A percentile compares a stretch with the other conserved stretches of the same genome.
Evolutionary conservation across 2,888 invertebrate species (phyloP).

Genomic region (Dusona sp.): DNA sequence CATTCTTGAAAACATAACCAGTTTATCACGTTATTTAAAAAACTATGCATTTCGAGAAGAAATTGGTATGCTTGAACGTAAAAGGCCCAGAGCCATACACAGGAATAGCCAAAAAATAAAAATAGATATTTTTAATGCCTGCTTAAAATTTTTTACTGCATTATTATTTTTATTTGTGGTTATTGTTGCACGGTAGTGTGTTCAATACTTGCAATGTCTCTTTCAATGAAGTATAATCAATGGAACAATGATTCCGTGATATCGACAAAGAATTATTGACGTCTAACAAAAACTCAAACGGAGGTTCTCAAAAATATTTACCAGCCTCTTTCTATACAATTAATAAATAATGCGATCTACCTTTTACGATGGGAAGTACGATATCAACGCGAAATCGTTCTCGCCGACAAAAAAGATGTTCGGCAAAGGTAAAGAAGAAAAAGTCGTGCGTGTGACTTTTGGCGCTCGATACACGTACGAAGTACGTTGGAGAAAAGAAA

Average conservation of each 20-base stretch:
- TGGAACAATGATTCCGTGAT: not conserved
- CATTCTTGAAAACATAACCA: no score
- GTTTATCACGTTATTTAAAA: no score
- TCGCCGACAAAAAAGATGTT: slow-evolving; percentile 7
- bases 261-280: not conserved
- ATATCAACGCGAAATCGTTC: slow-evolving; percentile 19
- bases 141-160: no score
- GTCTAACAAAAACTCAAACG: not conserved
- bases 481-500: slow-evolving; percentile 6
- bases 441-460: slow-evolving; percentile 40
- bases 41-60: no score
- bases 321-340: not conserved
- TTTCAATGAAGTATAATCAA: not conserved
- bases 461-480: slow-evolving; percentile 31
- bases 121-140: no score
- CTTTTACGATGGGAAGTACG: slow-evolving; percentile 7
- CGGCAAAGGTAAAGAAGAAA: slow-evolving; percentile 23
- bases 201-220: not conserved
- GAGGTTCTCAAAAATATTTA: not conserved
- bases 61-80: no score
- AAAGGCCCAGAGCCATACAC: no score
- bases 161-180: no score
- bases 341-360: not conserved
- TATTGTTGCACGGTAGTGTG: not conserved
- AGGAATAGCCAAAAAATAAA: no score